phyloP scores from a whole-genome alignment of 1,140 invertebrate genomes.

The Lerema accius region DNA sequence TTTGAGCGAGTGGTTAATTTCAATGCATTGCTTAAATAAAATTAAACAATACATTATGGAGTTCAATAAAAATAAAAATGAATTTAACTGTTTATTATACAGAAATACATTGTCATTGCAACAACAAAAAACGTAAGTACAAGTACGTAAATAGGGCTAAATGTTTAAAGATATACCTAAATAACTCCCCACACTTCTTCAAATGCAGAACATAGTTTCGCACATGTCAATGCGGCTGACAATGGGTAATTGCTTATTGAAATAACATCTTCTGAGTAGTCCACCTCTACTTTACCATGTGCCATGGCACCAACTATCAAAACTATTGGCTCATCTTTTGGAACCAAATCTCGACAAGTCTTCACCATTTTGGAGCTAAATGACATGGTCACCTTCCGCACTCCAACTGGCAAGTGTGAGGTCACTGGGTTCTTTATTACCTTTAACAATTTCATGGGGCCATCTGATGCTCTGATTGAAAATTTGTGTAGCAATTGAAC shows the following conservation, averaged over 20 bases:
- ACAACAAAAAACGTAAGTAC: too few relatives aligned
- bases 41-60: too few relatives aligned
- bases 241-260: slow-evolving; percentile 98
- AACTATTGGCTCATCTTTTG: slow-evolving; percentile 92
- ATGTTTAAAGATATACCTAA: slow-evolving; percentile 82
- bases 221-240: slow-evolving; percentile 97
- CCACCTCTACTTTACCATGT: slow-evolving; percentile 95
- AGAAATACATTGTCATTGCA: too few relatives aligned
- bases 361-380: slow-evolving; percentile 92
- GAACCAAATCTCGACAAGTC: slow-evolving; percentile 92
- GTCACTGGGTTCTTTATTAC: slow-evolving; percentile 99
- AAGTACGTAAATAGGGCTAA: too few relatives aligned
- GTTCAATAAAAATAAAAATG: too few relatives aligned
- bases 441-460: slow-evolving; percentile 95
- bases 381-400: slow-evolving; percentile 95
- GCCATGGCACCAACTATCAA: slow-evolving; percentile 98
- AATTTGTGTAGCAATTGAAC: slow-evolving; percentile 98
- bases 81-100: too few relatives aligned
- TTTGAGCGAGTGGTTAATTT: too few relatives aligned
- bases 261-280: slow-evolving; percentile 95
- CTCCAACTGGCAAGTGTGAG: slow-evolving; percentile 97
- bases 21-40: too few relatives aligned
- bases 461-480: slow-evolving; percentile 94
- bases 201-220: slow-evolving; percentile 98
- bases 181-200: slow-evolving; percentile 97